Evolutionary conservation across 2,797 vertebrate species (phyloP).

Genomic region (Iguana delicatissima): DNA sequence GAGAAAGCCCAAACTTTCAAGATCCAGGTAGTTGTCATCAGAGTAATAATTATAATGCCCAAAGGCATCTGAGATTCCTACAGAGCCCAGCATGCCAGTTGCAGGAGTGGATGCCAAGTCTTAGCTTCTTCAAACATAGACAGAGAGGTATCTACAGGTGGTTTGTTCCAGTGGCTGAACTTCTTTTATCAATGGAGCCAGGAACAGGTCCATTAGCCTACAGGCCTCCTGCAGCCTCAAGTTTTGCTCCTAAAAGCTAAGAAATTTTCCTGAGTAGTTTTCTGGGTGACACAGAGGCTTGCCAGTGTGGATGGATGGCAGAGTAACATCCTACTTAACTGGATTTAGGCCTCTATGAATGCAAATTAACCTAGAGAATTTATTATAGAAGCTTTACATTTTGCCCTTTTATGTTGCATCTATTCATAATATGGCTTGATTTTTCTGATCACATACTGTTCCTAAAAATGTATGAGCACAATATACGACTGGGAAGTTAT

Average conservation of each 20-base stretch:
- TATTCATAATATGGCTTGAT: not conserved
- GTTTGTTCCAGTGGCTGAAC: not conserved
- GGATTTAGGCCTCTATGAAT: not conserved
- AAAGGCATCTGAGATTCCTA: not conserved
- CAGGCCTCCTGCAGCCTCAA: too few relatives aligned
- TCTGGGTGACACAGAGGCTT: too few relatives aligned
- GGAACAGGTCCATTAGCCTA: too few relatives aligned
- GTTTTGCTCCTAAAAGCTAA: too few relatives aligned
- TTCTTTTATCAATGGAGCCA: too few relatives aligned
- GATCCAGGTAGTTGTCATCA: not conserved
- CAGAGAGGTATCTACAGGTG: not conserved
- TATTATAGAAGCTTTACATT: not conserved
- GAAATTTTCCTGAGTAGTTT: too few relatives aligned
- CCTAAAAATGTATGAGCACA: not conserved
- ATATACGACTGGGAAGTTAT: not conserved
- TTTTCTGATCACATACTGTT: not conserved
- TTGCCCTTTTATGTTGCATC: not conserved
- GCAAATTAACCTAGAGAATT: not conserved
- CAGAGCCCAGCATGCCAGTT: not conserved
- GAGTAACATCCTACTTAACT: too few relatives aligned
- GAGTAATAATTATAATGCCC: not conserved
- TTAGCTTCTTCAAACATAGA: too few relatives aligned
- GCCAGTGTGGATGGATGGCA: too few relatives aligned
- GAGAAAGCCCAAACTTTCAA: not conserved
- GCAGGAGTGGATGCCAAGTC: not conserved